These are phyloP conservation scores for Urocynchramus pylzowi DNA, from an alignment of 2,113 vertebrate species.

Conservation along the genomic window DNA sequence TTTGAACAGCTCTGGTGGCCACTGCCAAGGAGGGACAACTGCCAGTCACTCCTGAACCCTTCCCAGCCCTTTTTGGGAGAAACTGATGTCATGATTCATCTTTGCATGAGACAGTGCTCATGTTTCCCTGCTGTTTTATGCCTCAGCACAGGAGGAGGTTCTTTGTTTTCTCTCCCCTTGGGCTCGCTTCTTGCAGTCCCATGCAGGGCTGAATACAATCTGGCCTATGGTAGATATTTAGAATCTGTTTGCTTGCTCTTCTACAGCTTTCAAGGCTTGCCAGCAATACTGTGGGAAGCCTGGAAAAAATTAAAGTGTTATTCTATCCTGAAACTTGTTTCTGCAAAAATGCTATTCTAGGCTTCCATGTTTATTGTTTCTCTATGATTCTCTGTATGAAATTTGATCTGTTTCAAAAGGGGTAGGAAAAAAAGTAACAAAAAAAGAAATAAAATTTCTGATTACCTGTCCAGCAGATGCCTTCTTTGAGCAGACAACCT, in stretches of 20 bases:
- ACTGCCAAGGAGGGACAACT: background rate
- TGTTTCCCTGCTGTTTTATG: conserved; percentile 51
- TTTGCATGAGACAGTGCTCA: conserved; percentile 10
- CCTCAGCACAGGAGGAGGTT: conserved; percentile 25
- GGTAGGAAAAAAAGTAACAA: background rate
- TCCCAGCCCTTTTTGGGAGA: conserved; percentile 2
- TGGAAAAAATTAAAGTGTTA: conserved; percentile 61
- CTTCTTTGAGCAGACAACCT: background rate
- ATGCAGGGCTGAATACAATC: conserved; percentile 34
- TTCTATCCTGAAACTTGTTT: conserved; percentile 51
- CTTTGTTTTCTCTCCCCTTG: conserved; percentile 36
- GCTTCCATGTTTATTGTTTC: conserved; percentile 51
- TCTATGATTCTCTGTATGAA: background rate
- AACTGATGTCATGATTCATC: conserved; percentile 37
- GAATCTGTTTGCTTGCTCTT: conserved; percentile 48
- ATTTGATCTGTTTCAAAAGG: background rate
- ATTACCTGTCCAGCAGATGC: background rate
- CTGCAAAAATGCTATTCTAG: conserved; percentile 50
- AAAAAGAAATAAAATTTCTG: background rate
- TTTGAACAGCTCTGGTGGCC: background rate
- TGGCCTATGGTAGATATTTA: conserved; percentile 30
- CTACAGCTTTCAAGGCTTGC: conserved; percentile 48
- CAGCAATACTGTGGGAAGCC: conserved; percentile 53
- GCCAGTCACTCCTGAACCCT: conserved; percentile 9
- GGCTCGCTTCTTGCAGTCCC: background rate